Conservation (phyloP, 2,113 vertebrate species). For the Takifugu bimaculatus region DNA sequence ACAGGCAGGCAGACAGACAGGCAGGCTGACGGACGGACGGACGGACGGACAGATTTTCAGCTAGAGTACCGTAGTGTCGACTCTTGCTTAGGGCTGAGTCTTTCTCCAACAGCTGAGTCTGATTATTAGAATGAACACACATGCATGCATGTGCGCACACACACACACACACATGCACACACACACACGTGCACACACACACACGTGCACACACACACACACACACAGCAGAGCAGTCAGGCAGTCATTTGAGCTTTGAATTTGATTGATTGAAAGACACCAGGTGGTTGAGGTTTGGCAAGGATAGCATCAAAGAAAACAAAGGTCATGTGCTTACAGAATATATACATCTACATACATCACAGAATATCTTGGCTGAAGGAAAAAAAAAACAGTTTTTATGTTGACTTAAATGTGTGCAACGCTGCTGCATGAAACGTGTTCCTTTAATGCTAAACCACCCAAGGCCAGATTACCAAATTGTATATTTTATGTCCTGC, state of each 20-base stretch:
- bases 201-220: background rate
- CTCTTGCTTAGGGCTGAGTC: constrained; percentile 3
- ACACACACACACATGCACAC: constrained; percentile 6
- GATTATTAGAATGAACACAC: constrained; percentile 31
- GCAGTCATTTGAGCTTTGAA: constrained; percentile 2
- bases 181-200: constrained; percentile 1
- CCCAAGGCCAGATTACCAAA: constrained; percentile 18
- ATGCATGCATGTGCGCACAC: background rate
- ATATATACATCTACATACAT: background rate
- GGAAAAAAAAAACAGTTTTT: too few species aligned
- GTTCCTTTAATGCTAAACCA: background rate
- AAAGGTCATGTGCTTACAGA: constrained; percentile 16
- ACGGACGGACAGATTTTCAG: constrained; percentile 13
- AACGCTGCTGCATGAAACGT: background rate
- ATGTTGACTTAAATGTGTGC: too few species aligned
- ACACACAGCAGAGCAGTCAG: constrained; percentile 1
- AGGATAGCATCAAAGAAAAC: constrained; percentile 26
- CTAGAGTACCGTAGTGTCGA: background rate
- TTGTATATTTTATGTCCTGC: constrained; percentile 30
- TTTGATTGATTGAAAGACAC: constrained; percentile 45
- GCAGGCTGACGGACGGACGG: background rate
- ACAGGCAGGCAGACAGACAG: too few species aligned
- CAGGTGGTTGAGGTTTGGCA: constrained; percentile 42
- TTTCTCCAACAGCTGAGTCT: constrained; percentile 47
- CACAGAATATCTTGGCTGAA: background rate